A percentile compares a stretch with the other conserved stretches of the same genome.
Evolutionary conservation across 2,113 vertebrate genomes (phyloP).

Genomic region (Bos javanicus): DNA sequence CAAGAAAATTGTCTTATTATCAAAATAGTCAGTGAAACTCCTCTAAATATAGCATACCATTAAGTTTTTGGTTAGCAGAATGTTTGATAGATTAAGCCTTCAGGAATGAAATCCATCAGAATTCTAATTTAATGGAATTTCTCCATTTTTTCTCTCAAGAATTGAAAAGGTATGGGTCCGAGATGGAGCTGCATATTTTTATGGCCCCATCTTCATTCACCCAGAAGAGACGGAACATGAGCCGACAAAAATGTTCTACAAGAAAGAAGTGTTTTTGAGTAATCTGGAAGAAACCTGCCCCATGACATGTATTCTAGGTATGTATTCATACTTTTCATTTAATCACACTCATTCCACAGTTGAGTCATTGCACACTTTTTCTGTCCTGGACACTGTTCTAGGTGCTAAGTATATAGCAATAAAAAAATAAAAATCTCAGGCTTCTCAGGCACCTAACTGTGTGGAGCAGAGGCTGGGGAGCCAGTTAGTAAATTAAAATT

Average conservation of each 20-base stretch:
- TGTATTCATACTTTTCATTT: slow-evolving; percentile 52
- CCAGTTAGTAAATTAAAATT: neutral
- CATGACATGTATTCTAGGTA: slow-evolving; percentile 97
- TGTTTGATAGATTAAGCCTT: slow-evolving; percentile 34
- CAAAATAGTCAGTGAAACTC: neutral
- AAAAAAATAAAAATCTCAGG: neutral
- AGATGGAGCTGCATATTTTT: slow-evolving; percentile 97
- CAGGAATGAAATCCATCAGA: slow-evolving; percentile 1
- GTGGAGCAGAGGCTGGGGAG: neutral
- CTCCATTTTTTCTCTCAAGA: slow-evolving; percentile 67
- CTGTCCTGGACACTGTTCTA: neutral
- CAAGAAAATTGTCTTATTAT: neutral
- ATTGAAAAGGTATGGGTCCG: slow-evolving; percentile 98
- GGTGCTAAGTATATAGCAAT: neutral
- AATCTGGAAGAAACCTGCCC: slow-evolving; percentile 97
- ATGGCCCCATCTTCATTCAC: slow-evolving; percentile 98
- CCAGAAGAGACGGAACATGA: slow-evolving; percentile 99
- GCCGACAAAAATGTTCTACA: slow-evolving; percentile 99
- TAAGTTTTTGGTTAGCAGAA: neutral
- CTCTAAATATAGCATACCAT: neutral
- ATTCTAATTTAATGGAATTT: slow-evolving; percentile 39
- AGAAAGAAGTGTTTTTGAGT: slow-evolving; percentile 98
- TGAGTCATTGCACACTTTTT: neutral
- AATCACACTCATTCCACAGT: neutral
- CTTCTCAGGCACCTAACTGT: neutral